A percentile compares a stretch with the other conserved stretches of the same genome.
These are phyloP conservation scores for Trichechus manatus DNA, from an alignment of 2,113 vertebrate genomes.

Conservation along the genomic window DNA sequence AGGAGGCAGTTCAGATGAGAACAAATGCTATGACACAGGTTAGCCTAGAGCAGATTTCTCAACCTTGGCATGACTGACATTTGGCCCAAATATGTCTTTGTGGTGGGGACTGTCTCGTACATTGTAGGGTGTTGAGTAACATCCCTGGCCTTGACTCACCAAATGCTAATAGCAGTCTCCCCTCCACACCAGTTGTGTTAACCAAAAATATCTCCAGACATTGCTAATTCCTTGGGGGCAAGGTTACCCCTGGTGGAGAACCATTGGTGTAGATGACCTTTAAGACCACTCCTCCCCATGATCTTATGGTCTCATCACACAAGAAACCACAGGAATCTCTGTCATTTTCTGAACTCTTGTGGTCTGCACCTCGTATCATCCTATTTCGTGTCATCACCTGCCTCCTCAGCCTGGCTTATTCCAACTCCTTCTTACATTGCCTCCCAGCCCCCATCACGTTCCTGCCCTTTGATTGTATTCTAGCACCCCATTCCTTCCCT, in stretches of 20 bases:
- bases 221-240: not conserved
- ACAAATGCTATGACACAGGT: not conserved
- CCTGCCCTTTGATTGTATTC: not conserved
- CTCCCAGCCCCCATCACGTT: not conserved
- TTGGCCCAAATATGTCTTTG: not conserved
- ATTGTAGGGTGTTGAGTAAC: fast-evolving
- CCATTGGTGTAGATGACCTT: not conserved
- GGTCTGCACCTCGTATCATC: not conserved
- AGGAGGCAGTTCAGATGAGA: too few species aligned
- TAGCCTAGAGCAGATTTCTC: not conserved
- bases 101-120: too few species aligned
- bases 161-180: too few species aligned
- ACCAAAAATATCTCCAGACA: not conserved
- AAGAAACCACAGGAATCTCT: not conserved
- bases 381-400: fast-evolving
- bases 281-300: not conserved
- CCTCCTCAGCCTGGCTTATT: not conserved
- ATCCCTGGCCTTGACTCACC: not conserved
- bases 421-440: too few species aligned
- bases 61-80: fast-evolving
- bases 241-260: not conserved
- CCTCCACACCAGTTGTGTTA: not conserved
- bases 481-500: not conserved
- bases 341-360: not conserved
- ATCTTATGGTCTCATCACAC: not conserved